Evolutionary conservation across 1,140 invertebrate genomes (phyloP).

Genomic region (Oedothorax gibbosus): DNA sequence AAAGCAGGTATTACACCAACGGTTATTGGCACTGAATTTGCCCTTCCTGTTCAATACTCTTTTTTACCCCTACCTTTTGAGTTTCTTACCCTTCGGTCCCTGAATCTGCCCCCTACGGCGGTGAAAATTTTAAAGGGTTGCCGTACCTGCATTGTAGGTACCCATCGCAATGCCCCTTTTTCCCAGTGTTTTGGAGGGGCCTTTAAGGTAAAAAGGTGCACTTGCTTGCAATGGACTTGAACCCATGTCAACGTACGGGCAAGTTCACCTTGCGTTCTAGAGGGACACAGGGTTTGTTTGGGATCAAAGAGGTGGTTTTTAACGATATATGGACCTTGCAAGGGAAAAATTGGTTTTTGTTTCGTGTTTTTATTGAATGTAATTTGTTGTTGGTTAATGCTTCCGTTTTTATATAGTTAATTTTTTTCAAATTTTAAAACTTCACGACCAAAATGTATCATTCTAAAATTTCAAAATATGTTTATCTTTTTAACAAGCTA

Average conservation of each 20-base stretch:
- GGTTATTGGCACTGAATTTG: constrained; percentile 33
- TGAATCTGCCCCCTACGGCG: constrained; percentile 3
- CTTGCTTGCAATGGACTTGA: constrained; percentile 30
- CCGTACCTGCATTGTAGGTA: constrained; percentile 19
- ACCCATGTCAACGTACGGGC: constrained; percentile 24
- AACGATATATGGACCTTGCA: no score
- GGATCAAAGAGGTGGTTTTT: no score
- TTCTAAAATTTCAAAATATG: no score
- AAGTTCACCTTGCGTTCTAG: constrained; percentile 20
- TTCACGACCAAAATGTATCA: no score
- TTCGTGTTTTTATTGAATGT: no score
- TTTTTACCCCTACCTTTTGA: constrained; percentile 11
- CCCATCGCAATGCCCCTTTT: constrained; percentile 43
- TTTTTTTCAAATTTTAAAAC: no score
- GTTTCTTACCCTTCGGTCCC: constrained; percentile 42
- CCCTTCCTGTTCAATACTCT: constrained; percentile 35
- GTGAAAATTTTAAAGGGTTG: constrained; percentile 33
- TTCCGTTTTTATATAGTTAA: no score
- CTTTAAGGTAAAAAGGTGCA: constrained; percentile 42
- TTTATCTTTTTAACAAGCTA: no score
- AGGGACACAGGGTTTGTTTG: background rate
- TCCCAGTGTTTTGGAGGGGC: constrained; percentile 23
- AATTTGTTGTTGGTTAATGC: no score
- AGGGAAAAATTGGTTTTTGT: no score
- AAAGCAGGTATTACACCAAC: constrained; percentile 39